A percentile compares a stretch with the other conserved stretches of the same genome.
phyloP scores from a whole-genome alignment of 2,797 vertebrate species.

The Rallus crepitans region DNA sequence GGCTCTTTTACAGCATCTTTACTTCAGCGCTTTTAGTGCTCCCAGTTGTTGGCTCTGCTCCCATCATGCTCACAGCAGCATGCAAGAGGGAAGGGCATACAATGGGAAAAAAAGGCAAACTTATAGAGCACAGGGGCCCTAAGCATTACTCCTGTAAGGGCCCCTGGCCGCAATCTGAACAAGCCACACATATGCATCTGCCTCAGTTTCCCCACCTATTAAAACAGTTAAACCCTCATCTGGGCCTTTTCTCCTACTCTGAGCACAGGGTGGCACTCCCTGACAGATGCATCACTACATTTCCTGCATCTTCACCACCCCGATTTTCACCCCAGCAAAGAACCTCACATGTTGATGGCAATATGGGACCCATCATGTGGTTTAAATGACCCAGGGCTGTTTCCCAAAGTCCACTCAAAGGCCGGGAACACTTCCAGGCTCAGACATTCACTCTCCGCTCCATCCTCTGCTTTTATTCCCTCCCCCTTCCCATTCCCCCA shows the following conservation, averaged over 20 bases:
- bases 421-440: conserved; percentile 43
- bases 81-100: not conserved
- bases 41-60: conserved; percentile 48
- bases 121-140: not conserved
- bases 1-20: conserved; percentile 39
- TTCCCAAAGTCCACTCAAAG: conserved; percentile 55
- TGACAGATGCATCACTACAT: not conserved
- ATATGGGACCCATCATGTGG: not conserved
- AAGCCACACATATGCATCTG: not conserved
- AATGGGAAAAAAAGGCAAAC: not conserved
- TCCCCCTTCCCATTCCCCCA: not conserved
- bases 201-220: not conserved
- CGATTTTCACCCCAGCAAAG: not conserved
- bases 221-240: not conserved
- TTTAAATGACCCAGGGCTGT: conserved; percentile 33
- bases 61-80: conserved; percentile 8
- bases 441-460: not conserved
- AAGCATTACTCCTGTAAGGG: not conserved
- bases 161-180: not conserved
- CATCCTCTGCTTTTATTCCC: conserved; percentile 38
- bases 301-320: not conserved
- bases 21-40: conserved; percentile 29
- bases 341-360: not conserved
- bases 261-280: not conserved
- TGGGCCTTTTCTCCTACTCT: not conserved